Evolutionary conservation across 2,113 vertebrate genomes (phyloP).

Genomic region (Campylomormyrus numenius): DNA sequence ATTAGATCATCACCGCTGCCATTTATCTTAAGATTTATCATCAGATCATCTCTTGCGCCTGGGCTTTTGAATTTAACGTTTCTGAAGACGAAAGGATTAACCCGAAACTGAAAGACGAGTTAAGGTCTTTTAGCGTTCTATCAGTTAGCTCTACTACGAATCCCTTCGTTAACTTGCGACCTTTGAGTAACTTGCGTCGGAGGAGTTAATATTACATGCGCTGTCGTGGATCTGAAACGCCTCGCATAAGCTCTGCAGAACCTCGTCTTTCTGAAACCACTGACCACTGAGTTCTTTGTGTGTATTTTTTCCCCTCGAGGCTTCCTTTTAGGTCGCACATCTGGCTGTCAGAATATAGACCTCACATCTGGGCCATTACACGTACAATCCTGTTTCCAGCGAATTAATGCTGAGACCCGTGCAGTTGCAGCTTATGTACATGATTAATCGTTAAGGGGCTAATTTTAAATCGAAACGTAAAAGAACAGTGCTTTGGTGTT

Average conservation of each 20-base stretch:
- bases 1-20: background rate
- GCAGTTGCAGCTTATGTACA: background rate
- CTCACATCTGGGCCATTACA: conserved; percentile 8
- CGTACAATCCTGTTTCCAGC: background rate
- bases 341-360: conserved; percentile 4
- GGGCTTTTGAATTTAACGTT: background rate
- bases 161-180: background rate
- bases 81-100: background rate
- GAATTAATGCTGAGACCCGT: background rate
- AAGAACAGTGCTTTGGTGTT: background rate
- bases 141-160: background rate
- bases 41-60: background rate
- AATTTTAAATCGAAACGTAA: background rate
- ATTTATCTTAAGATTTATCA: background rate
- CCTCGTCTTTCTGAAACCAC: background rate
- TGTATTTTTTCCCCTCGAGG: background rate
- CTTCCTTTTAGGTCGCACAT: conserved; percentile 4
- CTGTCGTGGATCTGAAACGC: background rate
- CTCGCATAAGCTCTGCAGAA: background rate
- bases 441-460: background rate
- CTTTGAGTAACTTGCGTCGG: background rate
- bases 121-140: background rate
- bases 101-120: background rate
- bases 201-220: background rate
- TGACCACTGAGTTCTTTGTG: conserved; percentile 3